Base-by-base conservation (phyloP, 2,797 vertebrate species). In the Malacoraja senta region DNA sequence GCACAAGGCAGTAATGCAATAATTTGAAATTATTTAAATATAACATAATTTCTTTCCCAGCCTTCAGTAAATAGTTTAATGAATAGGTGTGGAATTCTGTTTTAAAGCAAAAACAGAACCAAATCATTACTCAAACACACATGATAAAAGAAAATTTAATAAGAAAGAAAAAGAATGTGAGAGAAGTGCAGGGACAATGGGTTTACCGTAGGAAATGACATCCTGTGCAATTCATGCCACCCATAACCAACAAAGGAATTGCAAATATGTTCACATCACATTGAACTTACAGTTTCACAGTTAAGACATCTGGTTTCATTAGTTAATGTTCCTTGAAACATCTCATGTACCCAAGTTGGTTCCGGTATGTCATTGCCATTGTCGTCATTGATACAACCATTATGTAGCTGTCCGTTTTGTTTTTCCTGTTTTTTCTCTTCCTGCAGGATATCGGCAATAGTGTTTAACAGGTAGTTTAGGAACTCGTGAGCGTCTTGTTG, bases 231-330 rank as follows among this genome's bases (percentile, higher is more conserved):
- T 63, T 35, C 84, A 21, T 68, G n/a, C n/a, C 8, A 68, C 63
- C 44, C 29, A 21, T 63, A 68, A 63, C 9, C 17, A 88, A 88
- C 9, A 63, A 88, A 88, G 8, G 7, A n/a, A 35, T n/a, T 88
- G 17, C 61, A 88, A 88, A 68, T 35, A 88, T 8, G 35, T 74
- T 44, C 65, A 72, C 10, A 29, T 21, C 26, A 74, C 63, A 63
- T 21, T 44, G 24, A 78, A 96, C 97, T 97, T 96, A 97, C 97
- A 95, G 97, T 98, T 97, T 96, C 97, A 96, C 97, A 97, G 0
- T 97, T 97, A 94, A 97, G 97, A 97, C 97, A 97, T 94, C 97
- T 97, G 95, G 97, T 97, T 96, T 97, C 97, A 86, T 97, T 97
- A 93, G 97, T 98, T 95, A 98, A 95, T 26, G 97, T 97, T 95